Percentiles rank a stretch among this genome's conserved stretches.
These are phyloP conservation scores for Ectropis crepuscularia DNA, from an alignment of 2,888 invertebrate species.

Conservation along the genomic window DNA sequence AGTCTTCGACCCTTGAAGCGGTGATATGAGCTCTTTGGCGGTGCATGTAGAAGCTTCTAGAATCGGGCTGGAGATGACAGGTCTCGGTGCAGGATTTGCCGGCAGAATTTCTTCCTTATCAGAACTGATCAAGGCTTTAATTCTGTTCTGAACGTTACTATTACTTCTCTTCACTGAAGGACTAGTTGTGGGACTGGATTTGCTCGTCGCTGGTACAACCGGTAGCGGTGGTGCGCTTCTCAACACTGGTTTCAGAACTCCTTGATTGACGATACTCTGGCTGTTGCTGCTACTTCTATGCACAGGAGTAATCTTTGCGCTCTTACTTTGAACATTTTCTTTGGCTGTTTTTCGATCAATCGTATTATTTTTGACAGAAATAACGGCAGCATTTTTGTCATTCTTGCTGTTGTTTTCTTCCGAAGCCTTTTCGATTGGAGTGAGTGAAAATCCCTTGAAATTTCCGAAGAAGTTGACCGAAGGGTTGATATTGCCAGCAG, in stretches of 20 bases:
- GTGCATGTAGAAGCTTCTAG: constrained; percentile 92
- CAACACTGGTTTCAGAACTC: constrained; percentile 75
- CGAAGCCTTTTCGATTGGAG: constrained; percentile 85
- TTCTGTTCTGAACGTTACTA: constrained; percentile 73
- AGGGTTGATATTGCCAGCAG: constrained; percentile 76
- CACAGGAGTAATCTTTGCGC: constrained; percentile 84
- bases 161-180: constrained; percentile 73
- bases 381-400: constrained; percentile 13
- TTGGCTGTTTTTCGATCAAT: constrained; percentile 23
- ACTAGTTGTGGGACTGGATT: constrained; percentile 67
- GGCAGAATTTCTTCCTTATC: constrained; percentile 72
- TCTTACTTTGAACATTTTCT: constrained; percentile 60
- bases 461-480: constrained; percentile 91
- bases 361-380: constrained; percentile 29
- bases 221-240: constrained; percentile 87
- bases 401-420: constrained; percentile 47
- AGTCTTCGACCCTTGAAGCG: constrained; percentile 85
- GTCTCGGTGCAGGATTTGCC: constrained; percentile 87
- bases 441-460: constrained; percentile 93
- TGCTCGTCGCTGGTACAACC: constrained; percentile 74
- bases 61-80: constrained; percentile 92
- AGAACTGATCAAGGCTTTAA: constrained; percentile 72
- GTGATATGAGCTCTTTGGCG: constrained; percentile 89
- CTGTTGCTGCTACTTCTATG: constrained; percentile 74
- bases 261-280: constrained; percentile 66